A percentile compares a stretch with the other conserved stretches of the same genome.
phyloP scores from a whole-genome alignment of 2,113 vertebrate species.

The Penelope pileata region DNA sequence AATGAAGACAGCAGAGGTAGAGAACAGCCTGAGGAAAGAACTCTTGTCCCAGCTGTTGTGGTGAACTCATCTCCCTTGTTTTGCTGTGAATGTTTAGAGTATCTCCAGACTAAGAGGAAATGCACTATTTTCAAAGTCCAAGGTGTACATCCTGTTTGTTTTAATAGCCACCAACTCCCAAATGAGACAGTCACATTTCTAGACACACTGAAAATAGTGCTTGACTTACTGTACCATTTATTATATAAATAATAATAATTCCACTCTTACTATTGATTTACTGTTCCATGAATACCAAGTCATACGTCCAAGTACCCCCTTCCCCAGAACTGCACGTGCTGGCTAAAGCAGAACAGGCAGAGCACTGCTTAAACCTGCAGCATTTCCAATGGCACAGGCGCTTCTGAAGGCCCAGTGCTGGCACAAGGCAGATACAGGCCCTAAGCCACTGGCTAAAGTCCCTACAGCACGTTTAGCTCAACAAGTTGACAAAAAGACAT shows the following conservation, averaged over 20 bases:
- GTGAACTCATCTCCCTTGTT: not conserved
- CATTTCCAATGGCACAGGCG: not conserved
- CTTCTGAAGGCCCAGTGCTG: not conserved
- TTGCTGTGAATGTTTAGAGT: not conserved
- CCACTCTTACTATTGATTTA: no score
- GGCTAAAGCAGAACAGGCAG: not conserved
- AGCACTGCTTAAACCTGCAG: not conserved
- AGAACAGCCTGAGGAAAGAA: not conserved
- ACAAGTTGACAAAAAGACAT: not conserved
- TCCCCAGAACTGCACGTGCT: not conserved
- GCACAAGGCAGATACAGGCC: not conserved
- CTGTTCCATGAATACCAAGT: not conserved
- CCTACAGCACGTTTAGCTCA: not conserved
- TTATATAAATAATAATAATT: no score
- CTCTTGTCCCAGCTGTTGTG: not conserved
- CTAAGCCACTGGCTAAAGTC: not conserved
- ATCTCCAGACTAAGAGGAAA: not conserved
- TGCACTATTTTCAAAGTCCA: not conserved
- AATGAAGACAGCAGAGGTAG: not conserved
- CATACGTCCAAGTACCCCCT: not conserved
- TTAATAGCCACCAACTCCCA: not conserved
- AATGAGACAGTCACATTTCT: not conserved
- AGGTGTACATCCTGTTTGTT: not conserved
- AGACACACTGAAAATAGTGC: not conserved
- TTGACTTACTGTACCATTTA: not conserved